A percentile compares a stretch with the other conserved stretches of the same genome.
phyloP scores from a whole-genome alignment of 1,140 invertebrate genomes.

The Drosophila grimshawi region DNA sequence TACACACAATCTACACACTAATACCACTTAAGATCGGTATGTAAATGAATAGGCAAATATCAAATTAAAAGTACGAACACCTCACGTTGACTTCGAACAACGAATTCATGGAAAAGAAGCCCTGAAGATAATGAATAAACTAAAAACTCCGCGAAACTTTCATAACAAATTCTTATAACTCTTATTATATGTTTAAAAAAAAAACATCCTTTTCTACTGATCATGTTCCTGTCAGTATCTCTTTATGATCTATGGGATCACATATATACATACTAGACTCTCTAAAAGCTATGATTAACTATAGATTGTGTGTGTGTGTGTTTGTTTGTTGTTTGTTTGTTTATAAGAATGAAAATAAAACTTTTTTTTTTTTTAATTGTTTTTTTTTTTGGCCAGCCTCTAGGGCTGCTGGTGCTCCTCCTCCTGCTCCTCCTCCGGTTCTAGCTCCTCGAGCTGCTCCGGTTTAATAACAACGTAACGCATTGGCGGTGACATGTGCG shows the following conservation, averaged over 20 bases:
- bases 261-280: not conserved
- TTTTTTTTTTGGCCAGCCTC: slow-evolving; percentile 5
- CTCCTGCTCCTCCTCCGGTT: slow-evolving; percentile 17
- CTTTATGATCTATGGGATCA: not conserved
- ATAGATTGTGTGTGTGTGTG: slow-evolving; percentile 6
- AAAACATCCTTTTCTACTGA: slow-evolving; percentile 1
- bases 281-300: slow-evolving; percentile 33
- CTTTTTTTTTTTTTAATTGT: not conserved
- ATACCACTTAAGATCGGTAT: not conserved
- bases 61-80: slow-evolving; percentile 19
- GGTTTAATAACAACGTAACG: slow-evolving; percentile 73
- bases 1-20: slow-evolving; percentile 4
- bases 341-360: not conserved
- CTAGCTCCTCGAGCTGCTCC: slow-evolving; percentile 25
- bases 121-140: not conserved
- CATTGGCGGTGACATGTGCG: slow-evolving; percentile 34
- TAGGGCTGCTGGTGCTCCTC: slow-evolving; percentile 18
- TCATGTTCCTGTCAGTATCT: not conserved
- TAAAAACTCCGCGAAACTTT: slow-evolving; percentile 24
- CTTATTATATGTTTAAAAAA: slow-evolving; percentile 47
- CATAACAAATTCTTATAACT: slow-evolving; percentile 45
- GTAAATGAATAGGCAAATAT: slow-evolving; percentile 8
- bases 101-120: not conserved
- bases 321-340: slow-evolving; percentile 10
- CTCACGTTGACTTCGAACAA: not conserved